Evolutionary conservation across 2,113 vertebrate genomes (phyloP).

Genomic region (Platanista minor): DNA sequence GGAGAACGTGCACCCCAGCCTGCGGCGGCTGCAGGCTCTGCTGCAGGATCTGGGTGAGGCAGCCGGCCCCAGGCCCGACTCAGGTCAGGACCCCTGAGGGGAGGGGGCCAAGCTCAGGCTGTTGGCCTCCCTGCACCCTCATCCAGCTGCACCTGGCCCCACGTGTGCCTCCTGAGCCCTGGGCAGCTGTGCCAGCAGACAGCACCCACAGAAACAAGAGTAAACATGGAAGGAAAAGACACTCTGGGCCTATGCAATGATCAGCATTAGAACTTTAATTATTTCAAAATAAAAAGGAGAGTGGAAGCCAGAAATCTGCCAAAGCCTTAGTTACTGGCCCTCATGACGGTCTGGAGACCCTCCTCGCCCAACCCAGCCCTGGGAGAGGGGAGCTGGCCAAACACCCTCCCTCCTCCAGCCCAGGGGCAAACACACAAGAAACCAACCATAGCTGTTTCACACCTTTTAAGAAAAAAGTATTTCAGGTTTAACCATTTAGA

Average conservation of each 20-base stretch:
- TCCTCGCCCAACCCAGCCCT: not conserved
- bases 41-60: constrained; percentile 82
- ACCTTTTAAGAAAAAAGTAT: not conserved
- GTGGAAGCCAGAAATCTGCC: not conserved
- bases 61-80: rapidly evolving
- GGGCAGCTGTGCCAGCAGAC: not conserved
- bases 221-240: no score
- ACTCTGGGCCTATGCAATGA: not conserved
- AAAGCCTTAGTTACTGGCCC: not conserved
- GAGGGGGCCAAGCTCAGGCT: rapidly evolving
- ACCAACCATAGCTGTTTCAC: not conserved
- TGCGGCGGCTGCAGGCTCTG: constrained; percentile 83
- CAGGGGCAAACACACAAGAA: not conserved
- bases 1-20: constrained; percentile 87
- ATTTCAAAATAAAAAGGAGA: constrained; percentile 14
- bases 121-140: not conserved
- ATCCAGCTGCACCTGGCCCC: rapidly evolving
- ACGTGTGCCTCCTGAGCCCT: rapidly evolving
- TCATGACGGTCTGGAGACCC: rapidly evolving
- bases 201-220: not conserved
- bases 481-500: not conserved
- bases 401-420: not conserved
- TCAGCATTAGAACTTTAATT: not conserved
- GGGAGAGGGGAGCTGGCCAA: not conserved
- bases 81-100: not conserved